Evolutionary conservation across 2,113 vertebrate species (phyloP).

Genomic region (Callospermophilus lateralis): DNA sequence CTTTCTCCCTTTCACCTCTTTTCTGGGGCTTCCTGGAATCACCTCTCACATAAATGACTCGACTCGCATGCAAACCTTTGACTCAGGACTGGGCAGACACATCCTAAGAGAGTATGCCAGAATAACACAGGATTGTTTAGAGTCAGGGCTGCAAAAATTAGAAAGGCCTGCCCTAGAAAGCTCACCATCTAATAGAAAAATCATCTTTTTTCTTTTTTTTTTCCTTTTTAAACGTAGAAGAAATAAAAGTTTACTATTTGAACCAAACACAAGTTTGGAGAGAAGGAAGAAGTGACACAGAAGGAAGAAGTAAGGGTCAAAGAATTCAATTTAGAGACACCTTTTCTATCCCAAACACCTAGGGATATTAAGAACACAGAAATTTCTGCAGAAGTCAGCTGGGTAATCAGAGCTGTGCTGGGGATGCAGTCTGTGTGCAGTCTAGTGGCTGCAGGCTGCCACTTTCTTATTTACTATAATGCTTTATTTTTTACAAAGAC

Average conservation of each 20-base stretch:
- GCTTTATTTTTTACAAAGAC: slow-evolving; percentile 33
- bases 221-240: background rate
- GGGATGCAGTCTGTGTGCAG: background rate
- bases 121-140: background rate
- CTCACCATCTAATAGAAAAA: slow-evolving; percentile 17
- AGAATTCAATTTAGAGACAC: background rate
- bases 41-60: background rate
- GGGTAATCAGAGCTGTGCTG: fast-evolving
- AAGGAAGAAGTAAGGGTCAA: background rate
- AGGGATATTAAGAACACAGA: background rate
- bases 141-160: slow-evolving; percentile 9
- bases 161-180: background rate
- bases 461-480: background rate
- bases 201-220: no score
- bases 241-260: background rate
- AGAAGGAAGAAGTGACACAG: background rate
- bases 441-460: no score
- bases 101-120: background rate
- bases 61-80: background rate
- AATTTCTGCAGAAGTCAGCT: background rate
- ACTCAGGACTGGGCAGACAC: background rate
- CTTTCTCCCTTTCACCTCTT: background rate
- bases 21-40: background rate
- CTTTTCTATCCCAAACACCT: background rate
- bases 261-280: background rate